Evolutionary conservation across 2,113 vertebrate genomes (phyloP).

Genomic region (Cyphomyrus discorhynchus): DNA sequence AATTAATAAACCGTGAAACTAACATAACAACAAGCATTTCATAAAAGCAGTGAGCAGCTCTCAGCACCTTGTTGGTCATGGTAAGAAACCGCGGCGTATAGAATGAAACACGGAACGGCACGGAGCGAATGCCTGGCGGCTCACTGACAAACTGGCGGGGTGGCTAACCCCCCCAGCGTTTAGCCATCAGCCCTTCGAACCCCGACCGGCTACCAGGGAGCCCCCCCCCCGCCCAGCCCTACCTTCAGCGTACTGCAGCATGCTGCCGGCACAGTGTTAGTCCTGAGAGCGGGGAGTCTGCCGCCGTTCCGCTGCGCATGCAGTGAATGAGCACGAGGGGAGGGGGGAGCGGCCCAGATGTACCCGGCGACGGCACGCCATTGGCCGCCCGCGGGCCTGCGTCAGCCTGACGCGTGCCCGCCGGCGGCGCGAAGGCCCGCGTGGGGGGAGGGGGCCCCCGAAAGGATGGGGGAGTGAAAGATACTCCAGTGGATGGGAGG

Average conservation of each 20-base stretch:
- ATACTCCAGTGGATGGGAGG: background rate
- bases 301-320: background rate
- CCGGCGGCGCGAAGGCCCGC: too few species aligned
- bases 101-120: background rate
- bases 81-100: background rate
- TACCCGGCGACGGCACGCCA: slow-evolving; percentile 64
- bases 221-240: background rate
- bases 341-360: slow-evolving; percentile 53
- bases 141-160: background rate
- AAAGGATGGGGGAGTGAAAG: background rate
- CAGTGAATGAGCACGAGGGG: slow-evolving; percentile 35
- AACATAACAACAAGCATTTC: background rate
- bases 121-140: background rate
- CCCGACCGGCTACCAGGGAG: background rate
- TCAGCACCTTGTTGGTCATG: background rate
- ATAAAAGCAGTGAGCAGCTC: background rate
- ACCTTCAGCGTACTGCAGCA: slow-evolving; percentile 61
- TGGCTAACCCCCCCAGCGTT: background rate
- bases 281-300: slow-evolving; percentile 16
- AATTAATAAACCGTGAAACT: background rate
- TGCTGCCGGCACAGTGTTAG: slow-evolving; percentile 45
- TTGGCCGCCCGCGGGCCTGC: slow-evolving; percentile 70
- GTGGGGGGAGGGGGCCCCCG: background rate
- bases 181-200: background rate
- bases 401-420: slow-evolving; percentile 73